Evolutionary conservation across 2,113 vertebrate species (phyloP).

Genomic region (Phrynosoma blainvillii): DNA sequence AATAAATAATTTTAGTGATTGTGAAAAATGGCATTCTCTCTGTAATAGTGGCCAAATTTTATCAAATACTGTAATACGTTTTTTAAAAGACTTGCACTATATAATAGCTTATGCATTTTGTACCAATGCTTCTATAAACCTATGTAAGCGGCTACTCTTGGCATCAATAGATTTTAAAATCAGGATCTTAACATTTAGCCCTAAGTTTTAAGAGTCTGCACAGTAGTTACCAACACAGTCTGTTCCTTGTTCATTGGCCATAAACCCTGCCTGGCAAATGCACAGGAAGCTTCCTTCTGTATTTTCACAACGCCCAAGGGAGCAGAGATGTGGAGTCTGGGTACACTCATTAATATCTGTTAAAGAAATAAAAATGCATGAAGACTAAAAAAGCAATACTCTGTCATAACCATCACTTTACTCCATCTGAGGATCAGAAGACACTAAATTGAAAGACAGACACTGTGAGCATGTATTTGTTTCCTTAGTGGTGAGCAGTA

Average conservation of each 20-base stretch:
- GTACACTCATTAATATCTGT: slow-evolving; percentile 89
- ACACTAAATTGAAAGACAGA: slow-evolving; percentile 31
- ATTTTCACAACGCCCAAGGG: slow-evolving; percentile 88
- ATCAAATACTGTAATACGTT: neutral
- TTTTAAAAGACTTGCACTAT: neutral
- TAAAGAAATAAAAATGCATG: slow-evolving; percentile 48
- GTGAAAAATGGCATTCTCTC: neutral
- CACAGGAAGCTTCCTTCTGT: slow-evolving; percentile 90
- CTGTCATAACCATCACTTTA: slow-evolving; percentile 4
- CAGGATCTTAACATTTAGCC: slow-evolving; percentile 1
- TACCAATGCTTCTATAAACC: neutral
- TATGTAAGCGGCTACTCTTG: neutral
- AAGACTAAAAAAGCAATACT: neutral
- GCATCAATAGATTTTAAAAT: neutral
- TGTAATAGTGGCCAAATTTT: neutral
- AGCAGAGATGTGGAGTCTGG: slow-evolving; percentile 79
- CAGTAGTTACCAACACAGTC: slow-evolving; percentile 83
- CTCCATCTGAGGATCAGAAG: neutral
- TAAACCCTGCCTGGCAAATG: slow-evolving; percentile 85
- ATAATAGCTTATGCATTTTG: neutral
- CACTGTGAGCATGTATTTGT: neutral
- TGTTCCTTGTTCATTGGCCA: slow-evolving; percentile 81
- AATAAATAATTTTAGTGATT: neutral
- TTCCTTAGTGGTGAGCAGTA: slow-evolving; percentile 6
- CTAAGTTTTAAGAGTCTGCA: slow-evolving; percentile 4